Conservation (phyloP, 2,113 vertebrate species). For the Corydoras maculifer region DNA sequence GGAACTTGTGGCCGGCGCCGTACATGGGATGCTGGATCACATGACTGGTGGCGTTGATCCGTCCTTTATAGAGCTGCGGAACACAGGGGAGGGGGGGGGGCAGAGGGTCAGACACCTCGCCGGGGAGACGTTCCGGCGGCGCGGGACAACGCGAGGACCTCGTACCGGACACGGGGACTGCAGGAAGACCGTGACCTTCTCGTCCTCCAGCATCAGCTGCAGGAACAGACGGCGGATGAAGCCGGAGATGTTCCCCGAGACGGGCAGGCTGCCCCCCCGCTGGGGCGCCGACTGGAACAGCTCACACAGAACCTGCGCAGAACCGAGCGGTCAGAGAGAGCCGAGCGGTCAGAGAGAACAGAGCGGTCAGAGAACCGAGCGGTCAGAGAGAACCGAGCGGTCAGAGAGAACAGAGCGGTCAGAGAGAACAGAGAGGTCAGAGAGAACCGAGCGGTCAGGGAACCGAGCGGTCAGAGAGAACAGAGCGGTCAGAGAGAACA, state of each 20-base stretch:
- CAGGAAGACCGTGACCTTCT: constrained; percentile 98
- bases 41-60: constrained; percentile 97
- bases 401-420: too few species aligned
- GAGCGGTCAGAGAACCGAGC: too few species aligned
- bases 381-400: too few species aligned
- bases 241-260: constrained; percentile 95
- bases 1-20: constrained; percentile 97
- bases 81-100: not conserved
- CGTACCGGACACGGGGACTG: constrained; percentile 95
- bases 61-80: constrained; percentile 91
- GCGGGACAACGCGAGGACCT: constrained; percentile 7
- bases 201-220: constrained; percentile 97
- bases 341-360: too few species aligned
- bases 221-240: constrained; percentile 95
- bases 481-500: too few species aligned
- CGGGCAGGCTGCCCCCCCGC: constrained; percentile 82
- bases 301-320: constrained; percentile 88
- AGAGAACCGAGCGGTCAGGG: too few species aligned
- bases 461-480: too few species aligned
- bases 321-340: too few species aligned
- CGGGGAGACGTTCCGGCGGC: too few species aligned
- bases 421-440: too few species aligned
- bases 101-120: not conserved
- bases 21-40: constrained; percentile 99
- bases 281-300: constrained; percentile 95